Base-by-base conservation (phyloP, 2,797 vertebrate species). In the Phataginus tricuspis region DNA sequence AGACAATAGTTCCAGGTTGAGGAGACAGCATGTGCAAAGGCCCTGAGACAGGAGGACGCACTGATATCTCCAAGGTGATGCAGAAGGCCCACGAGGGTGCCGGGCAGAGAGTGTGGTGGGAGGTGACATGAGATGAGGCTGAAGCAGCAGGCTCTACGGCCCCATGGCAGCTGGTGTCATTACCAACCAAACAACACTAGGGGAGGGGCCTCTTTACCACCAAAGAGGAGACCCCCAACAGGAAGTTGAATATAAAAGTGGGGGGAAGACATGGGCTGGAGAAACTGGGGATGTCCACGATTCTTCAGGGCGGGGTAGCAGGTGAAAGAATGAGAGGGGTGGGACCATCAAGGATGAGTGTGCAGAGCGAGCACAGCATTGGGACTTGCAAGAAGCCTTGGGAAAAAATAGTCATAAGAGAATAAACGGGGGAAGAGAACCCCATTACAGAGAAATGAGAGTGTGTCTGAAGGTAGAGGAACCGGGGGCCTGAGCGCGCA, bases 321-420 rank as follows among this genome's bases (percentile, higher is more conserved):
- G 64, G 34, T 45, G 14, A 1, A 69, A 55, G 0, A 9, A 2
- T 3, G 13, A n/a, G 13, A n/a, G 23, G 21, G 27, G 7, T 10
- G 3, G 37, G 37, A 53, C 45, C 27, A 8, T 49, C 66, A 31
- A 25, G 34, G 7, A 59, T 13, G 42, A n/a, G 1, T 0, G 0
- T 3, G 2, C 21, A 5, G 1, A 39, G 19, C 15, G 37, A 61
- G 59, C 23, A 3, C 4, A 59, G 27, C 37, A 16, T 51, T 45
- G 18, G 23, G 3, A 7, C 29, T 53, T 45, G 29, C 90, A 31
- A 86, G 45, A 53, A 79, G 12, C n/a, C 31, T 49, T 9, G 31
- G 25, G 3, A 34, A 13, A 16, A 31, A 57, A 11, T 0, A 45
- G 8, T 53, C 4, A 4, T 2, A 13, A 16, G 4, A 37, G 18